Conservation (phyloP, 2,113 vertebrate species). For the Tetrax tetrax region DNA sequence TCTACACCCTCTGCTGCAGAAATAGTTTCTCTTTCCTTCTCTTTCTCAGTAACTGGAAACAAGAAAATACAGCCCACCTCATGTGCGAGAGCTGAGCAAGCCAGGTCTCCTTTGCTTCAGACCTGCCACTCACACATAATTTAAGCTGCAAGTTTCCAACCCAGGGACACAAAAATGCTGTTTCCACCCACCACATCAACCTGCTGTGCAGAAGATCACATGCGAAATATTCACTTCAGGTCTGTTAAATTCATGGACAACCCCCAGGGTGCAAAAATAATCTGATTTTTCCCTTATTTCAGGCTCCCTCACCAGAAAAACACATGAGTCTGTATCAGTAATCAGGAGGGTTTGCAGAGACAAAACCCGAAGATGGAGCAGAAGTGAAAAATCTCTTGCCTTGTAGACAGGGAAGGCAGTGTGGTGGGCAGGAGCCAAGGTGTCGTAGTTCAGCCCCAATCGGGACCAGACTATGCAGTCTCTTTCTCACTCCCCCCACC, state of each 20-base stretch:
- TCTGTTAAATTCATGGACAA: background rate
- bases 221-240: background rate
- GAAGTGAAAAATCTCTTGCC: background rate
- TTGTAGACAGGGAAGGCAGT: background rate
- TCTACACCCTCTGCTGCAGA: background rate
- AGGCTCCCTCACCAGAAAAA: background rate
- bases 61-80: background rate
- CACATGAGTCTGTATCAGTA: background rate
- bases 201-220: background rate
- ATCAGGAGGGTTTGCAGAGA: background rate
- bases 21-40: background rate
- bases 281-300: background rate
- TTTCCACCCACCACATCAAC: background rate
- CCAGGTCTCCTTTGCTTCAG: conserved; percentile 13
- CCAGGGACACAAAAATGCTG: background rate
- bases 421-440: background rate
- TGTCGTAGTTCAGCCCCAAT: no score
- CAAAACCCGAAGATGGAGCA: background rate
- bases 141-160: conserved; percentile 15
- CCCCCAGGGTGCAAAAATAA: background rate
- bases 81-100: background rate
- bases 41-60: background rate
- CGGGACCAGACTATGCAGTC: no score
- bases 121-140: background rate
- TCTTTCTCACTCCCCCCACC: no score